Base-by-base conservation (phyloP, 92 coral and sea anemone genomes). In the Ricordea florida region DNA sequence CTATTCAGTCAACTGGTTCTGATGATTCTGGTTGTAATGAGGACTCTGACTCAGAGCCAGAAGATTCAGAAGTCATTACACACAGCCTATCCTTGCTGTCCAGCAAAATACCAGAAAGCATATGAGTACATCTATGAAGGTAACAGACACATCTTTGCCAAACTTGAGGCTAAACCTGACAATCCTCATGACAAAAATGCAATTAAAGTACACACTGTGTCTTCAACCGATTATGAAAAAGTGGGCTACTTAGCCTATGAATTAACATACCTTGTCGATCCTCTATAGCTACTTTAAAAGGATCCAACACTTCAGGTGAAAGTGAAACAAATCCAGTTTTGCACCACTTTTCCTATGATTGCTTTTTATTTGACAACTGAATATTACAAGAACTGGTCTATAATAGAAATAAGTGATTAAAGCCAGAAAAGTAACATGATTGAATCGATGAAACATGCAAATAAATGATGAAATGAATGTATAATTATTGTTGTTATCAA, bases 11-110 rank as follows among this genome's bases (percentile, higher is more conserved):
- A 13, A 24, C 44, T 5, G 70, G 6, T 29, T 1, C n/a, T 58
- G 58, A 43, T 17, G 2, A 16, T 18, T 29, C 46, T 26, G 73
- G 62, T 49, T 6, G 20, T 11, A 51, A 55, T 70, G 62, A 60
- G 7, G 45, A 46, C 18, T 21, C 46, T 8, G 41, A 29, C 14
- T 34, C 66, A 6, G 47, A 14, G 9, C 50, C 41, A 28, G 62
- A 71, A 37, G 56, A 50, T n/a, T 20, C 26, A 18, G 36, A 56
- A 10, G 46, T 14, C 6, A 37, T 23, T 2, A 65, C 36, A 0
- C 82, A 82, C 38, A 28, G 76, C n/a, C 30, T 76, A 47, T 82
- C 85, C 24, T 88, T 88, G 93, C 71, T 52, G 78, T 56, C 20
- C 63, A 5, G 3, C 16, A 28, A 25, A 21, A 13, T 18, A 74